Base-by-base conservation (phyloP, 1,140 invertebrate genomes). In the Heterodera carotae region DNA sequence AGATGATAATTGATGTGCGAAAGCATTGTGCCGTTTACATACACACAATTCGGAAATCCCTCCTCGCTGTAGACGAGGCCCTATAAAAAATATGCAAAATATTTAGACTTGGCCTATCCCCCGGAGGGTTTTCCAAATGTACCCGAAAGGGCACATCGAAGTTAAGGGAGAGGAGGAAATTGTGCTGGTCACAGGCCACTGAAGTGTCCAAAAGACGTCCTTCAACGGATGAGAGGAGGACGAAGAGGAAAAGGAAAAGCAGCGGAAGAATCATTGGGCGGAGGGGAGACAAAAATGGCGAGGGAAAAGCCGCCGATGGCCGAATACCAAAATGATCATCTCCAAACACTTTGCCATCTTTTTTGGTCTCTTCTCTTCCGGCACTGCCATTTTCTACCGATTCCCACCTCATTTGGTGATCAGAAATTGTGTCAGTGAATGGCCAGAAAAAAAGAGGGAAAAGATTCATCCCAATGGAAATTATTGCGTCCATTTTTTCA, bases 61-160 rank as follows among this genome's bases (percentile, higher is more conserved):
- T 86, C 76, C 71, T 87, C 85, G 53, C 75, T 82, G 69, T 87
- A 87, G 69, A 86, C 81, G n/a, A 87, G 79, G 18, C 85, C 85
- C 18, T 69, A 66, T 29, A 29, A 25, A 3, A 31, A 2, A 66
- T 27, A 66, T 29, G 25, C 62, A 62, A 62, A 25, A 6, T 7
- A n/a, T 66, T 12, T 7, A 1, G 31, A 66, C 4, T 29, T 10
- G 12, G 33, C 0, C 27, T 22, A 27, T 10, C 62, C 48, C 48
- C 48, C 1, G 7, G 48, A 22, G 48, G 48, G 48, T 56, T 56
- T 56, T 12, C 3, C 48, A 31, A 66, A 31, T 31, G 8, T 31
- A 66, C 62, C 33, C 56, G 76, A 70, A 86, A 86, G 5, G 76
- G 74, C 10, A 75, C 69, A 72, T 86, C 84, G 39, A 86, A 86